These are phyloP conservation scores for Scrobipalpa atriplicella DNA, from an alignment of 2,888 invertebrate species.

Conservation along the genomic window DNA sequence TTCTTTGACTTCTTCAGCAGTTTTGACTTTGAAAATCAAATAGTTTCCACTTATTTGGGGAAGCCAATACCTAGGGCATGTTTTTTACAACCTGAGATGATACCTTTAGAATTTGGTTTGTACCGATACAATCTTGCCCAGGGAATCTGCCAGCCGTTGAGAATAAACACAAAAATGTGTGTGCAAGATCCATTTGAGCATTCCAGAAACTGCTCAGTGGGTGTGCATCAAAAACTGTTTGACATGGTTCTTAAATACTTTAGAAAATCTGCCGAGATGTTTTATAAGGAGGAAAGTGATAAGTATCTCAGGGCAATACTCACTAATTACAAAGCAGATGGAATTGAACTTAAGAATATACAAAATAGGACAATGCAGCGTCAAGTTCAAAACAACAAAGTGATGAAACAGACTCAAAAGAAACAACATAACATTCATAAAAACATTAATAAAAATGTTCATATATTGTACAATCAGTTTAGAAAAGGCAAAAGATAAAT, in stretches of 20 bases:
- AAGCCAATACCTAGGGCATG: constrained; percentile 33
- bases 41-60: constrained; percentile 44
- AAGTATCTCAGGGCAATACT: not conserved
- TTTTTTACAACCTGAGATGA: constrained; percentile 35
- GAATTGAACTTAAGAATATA: not conserved
- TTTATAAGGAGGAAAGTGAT: constrained; percentile 29
- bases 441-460: not conserved
- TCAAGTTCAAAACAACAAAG: not conserved
- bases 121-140: constrained; percentile 38
- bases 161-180: constrained; percentile 39
- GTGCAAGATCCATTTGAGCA: constrained; percentile 49
- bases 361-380: not conserved
- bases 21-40: constrained; percentile 42
- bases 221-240: constrained; percentile 37
- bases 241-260: constrained; percentile 33
- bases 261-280: constrained; percentile 33
- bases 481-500: not conserved
- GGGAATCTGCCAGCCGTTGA: constrained; percentile 32
- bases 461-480: not conserved
- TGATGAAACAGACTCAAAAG: not conserved
- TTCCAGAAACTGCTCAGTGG: constrained; percentile 41
- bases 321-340: not conserved
- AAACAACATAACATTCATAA: not conserved
- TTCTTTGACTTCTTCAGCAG: constrained; percentile 50
- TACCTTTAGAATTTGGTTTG: constrained; percentile 37